Evolutionary conservation across 1,140 invertebrate species (phyloP), one percentile per base, ranked within the genome.

Genomic region (Drosophila repleta): DNA sequence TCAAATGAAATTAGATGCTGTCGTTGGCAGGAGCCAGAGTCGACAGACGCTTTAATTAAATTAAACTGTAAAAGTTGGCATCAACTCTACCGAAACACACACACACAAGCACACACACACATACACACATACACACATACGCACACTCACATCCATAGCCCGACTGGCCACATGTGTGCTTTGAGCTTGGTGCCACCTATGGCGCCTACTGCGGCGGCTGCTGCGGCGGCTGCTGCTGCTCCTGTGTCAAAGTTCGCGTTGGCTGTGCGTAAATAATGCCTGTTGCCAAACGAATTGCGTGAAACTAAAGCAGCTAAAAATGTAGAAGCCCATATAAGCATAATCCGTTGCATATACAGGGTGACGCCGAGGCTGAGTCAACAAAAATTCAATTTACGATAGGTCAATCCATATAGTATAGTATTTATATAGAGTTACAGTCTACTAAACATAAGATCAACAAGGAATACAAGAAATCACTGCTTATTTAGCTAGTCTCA

Each of bases 1-100:
- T 49, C 46, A 75, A 87, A 85, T 85, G 66, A 78, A 87, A 85
- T 82, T 85, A 87, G 74, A 74, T 85, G 68, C 68, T 76, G 69
- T 46, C 48, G 61, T 24, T 57, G 65, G 46, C 46, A 57, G 60
- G n/a, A 51, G 64, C 53, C 72, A 58, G 52, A 37, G 37, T 26
- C 67, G 56, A 64, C 73, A 82, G 74, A 78, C 74, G 46, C 76
- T 62, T 64, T 85, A 81, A 85, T 85, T 87, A 72, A 85, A 85
- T 85, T 85, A 82, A 78, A 87, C 79, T 87, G 82, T 76, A 68
- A 64, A 66, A 84, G 73, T 84, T 85, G 45, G 51, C 43, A 29
- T n/a, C 62, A 57, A 74, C 65, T 76, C 70, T 73, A 77, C 70
- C 72, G 64, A 81, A 69, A 49, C 32, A 70, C 18, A 57, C 24